Conservation (phyloP, 2,113 vertebrate genomes). For the Pteruthius melanotis region DNA sequence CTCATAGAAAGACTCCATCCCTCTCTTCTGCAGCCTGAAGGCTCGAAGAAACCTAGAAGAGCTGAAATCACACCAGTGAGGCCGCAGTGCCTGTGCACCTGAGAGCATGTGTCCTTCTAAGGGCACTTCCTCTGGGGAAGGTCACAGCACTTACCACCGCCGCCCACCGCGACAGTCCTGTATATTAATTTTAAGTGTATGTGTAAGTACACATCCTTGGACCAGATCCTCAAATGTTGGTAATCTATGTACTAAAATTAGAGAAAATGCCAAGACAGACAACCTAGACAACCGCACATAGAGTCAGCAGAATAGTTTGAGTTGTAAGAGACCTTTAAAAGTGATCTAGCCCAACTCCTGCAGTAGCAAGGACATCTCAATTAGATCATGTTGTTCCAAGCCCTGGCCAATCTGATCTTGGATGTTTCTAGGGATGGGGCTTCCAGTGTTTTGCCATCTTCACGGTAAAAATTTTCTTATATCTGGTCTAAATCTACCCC, state of each 20-base stretch:
- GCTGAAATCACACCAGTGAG: no score
- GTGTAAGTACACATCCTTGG: not conserved
- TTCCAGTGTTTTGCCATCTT: not conserved
- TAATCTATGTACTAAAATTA: not conserved
- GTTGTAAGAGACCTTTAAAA: not conserved
- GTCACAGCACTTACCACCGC: no score
- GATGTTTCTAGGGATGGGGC: not conserved
- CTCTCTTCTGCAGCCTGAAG: no score
- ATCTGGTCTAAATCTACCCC: not conserved
- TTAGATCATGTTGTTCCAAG: not conserved
- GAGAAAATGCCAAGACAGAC: not conserved
- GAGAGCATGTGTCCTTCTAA: no score
- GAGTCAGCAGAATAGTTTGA: not conserved
- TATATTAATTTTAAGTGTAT: not conserved
- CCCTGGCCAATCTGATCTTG: not conserved
- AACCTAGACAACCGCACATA: not conserved
- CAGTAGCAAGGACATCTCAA: not conserved
- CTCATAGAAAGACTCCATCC: no score
- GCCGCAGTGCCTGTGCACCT: no score
- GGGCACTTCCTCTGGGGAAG: no score
- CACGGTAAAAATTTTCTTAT: not conserved
- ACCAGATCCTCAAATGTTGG: not conserved
- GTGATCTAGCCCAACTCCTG: not conserved
- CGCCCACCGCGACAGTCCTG: no score
- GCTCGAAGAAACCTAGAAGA: no score